Evolutionary conservation across 2,113 vertebrate genomes (phyloP), one percentile per base, ranked within the genome.

Genomic region (Dissostichus mawsoni): DNA sequence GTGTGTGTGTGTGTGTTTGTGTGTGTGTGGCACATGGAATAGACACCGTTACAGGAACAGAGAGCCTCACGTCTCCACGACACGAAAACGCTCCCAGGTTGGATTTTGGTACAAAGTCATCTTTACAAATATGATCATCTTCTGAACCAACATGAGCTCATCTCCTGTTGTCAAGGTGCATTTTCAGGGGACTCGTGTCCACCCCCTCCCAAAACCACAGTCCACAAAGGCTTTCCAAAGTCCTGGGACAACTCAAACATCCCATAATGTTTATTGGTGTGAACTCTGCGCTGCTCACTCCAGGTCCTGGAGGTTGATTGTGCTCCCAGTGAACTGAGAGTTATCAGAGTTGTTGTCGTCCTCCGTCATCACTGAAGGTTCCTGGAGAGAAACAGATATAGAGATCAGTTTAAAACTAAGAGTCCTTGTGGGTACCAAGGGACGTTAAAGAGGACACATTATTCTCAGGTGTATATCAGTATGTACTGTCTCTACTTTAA

Each of bases 221-320:
- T 81, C 74, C 77, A 63, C 57, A 68, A 90, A 84, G 69, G 62
- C 69, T 68, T 29, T 64, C 76, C 9, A 10, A 45, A 74, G 55
- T 62, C 55, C 13, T 44, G 61, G 69, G n/a, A 48, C 23, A 56
- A 74, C 13, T 81, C 61, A 5, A 69, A 51, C 55, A 48, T 83
- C 61, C 64, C 64, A 17, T 33, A 25, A 6, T 9, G 64, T 78
- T 67, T 63, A 36, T 50, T 10, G 25, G 48, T 65, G 74, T 77
- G 77, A 91, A 74, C 58, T 45, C n/a, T 5, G 8, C 1, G 12
- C 9, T 0, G 12, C 0, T 97, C 94, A 99, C 92, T 98, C 97
- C 89, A 99, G 90, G 90, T 99, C 98, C 94, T 96, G 96, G 5
- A 98, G 93, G 83, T 98, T 99, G 93, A 98, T 97, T 86, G 97